These are phyloP conservation scores for Cosmorhoe ocellata DNA, from an alignment of 2,888 invertebrate genomes.

Conservation along the genomic window DNA sequence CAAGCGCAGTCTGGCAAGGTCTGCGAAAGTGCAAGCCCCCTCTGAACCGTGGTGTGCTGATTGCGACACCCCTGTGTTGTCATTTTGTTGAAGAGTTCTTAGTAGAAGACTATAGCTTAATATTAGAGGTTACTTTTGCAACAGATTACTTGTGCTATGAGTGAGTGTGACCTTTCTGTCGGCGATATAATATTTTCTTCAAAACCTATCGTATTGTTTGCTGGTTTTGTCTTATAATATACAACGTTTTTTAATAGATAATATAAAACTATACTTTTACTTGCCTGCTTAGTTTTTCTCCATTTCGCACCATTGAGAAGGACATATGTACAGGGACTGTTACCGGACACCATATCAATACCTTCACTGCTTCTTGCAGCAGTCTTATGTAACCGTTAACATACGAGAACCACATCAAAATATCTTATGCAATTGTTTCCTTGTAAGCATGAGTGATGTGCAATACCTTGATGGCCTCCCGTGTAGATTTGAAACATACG, in stretches of 20 bases:
- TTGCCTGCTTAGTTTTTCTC: too few relatives aligned
- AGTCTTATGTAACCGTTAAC: slow-evolving; percentile 8
- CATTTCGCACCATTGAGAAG: too few relatives aligned
- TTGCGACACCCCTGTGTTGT: slow-evolving; percentile 50
- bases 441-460: slow-evolving; percentile 13
- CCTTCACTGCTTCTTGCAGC: not conserved
- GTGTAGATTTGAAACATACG: not conserved
- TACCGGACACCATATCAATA: not conserved
- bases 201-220: not conserved
- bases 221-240: too few relatives aligned
- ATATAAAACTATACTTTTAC: too few relatives aligned
- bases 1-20: slow-evolving; percentile 43
- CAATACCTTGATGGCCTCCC: slow-evolving; percentile 7
- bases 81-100: slow-evolving; percentile 36
- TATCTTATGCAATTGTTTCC: slow-evolving; percentile 23
- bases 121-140: slow-evolving; percentile 28
- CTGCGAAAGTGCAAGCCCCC: slow-evolving; percentile 61
- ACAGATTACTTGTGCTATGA: slow-evolving; percentile 22
- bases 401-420: slow-evolving; percentile 10
- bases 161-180: slow-evolving; percentile 7
- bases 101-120: slow-evolving; percentile 28
- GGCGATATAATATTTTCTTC: not conserved
- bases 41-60: slow-evolving; percentile 38
- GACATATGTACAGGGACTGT: too few relatives aligned
- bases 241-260: too few relatives aligned